Base-by-base conservation (phyloP, 2,113 vertebrate genomes). In the Lycaon pictus region DNA sequence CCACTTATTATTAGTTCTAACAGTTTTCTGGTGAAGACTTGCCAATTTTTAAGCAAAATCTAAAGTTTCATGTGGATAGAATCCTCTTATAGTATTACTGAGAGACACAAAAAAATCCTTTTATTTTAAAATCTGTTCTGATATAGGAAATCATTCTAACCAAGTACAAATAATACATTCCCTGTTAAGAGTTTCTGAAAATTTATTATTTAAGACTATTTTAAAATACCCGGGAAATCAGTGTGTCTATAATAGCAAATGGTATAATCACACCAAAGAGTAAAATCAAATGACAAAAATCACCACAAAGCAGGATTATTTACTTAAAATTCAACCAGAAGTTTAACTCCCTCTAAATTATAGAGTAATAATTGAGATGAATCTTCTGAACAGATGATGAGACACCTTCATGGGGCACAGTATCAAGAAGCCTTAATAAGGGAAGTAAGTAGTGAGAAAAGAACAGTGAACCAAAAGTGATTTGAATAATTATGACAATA, bases 41-140 rank as follows among this genome's bases (percentile, higher is more conserved):
- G 55, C 35, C 56, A 56, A 80, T 67, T 93, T 97, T 95, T 56
- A 97, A 95, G 84, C 62, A 89, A 94, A 79, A n/a, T 63, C 69
- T 74, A 32, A 82, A 76, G 74, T 80, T 90, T 90, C 48, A 93
- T 72, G 63, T 96, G 58, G 32, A 77, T 71, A 93, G 85, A 82
- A 58, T 69, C 43, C 11, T 92, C 23, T 87, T 56, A 22, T 32
- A 82, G 29, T 90, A 72, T 77, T 90, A 74, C 55, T 32, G 17
- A 48, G 27, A 69, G 13, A 29, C 23, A 71, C 55, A 83, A 67
- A 95, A 67, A 84, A 11, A 95, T 7, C 74, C 29, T 22, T 63
- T 56, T 89, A 12, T 71, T 83, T 80, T 37, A 97, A 93, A 90
- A 93, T 86, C 48, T 63, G 56, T 90, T 72, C 55, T 85, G 72